Evolutionary conservation across 2,888 invertebrate genomes (phyloP).

Genomic region (Ptychoptera albimana): DNA sequence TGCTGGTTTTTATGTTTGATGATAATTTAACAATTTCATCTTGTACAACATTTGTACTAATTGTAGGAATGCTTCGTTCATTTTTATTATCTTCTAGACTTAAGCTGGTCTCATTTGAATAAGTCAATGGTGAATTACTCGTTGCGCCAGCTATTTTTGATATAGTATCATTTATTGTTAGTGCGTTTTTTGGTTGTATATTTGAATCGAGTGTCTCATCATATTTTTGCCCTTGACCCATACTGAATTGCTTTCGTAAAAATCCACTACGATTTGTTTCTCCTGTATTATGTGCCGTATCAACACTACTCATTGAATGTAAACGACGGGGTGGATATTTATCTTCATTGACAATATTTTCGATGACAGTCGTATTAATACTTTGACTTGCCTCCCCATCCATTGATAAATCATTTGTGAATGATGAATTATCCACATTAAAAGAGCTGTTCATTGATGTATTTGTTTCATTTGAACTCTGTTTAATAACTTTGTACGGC

Average conservation of each 20-base stretch:
- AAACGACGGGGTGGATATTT: conserved; percentile 24
- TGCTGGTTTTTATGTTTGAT: conserved; percentile 31
- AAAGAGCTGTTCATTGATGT: conserved; percentile 30
- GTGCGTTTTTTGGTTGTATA: conserved; percentile 8
- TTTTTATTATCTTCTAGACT: conserved; percentile 30
- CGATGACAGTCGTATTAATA: conserved; percentile 14
- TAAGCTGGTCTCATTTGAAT: conserved; percentile 30
- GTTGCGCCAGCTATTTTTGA: conserved; percentile 12
- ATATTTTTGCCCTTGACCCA: conserved; percentile 25
- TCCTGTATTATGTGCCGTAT: conserved; percentile 10
- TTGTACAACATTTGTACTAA: conserved; percentile 29
- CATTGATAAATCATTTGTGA: conserved; percentile 26
- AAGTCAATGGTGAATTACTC: conserved; percentile 11
- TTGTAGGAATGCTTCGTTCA: conserved; percentile 24
- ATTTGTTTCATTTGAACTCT: conserved; percentile 32
- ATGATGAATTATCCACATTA: conserved; percentile 29
- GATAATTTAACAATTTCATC: conserved; percentile 32
- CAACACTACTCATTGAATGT: conserved; percentile 20
- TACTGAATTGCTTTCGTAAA: conserved; percentile 30
- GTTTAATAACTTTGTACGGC: conserved; percentile 30
- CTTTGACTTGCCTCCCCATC: conserved; percentile 21
- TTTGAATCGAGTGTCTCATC: neutral
- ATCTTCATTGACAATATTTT: conserved; percentile 11
- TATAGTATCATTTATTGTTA: conserved; percentile 2
- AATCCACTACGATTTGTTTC: conserved; percentile 21